phyloP scores from a whole-genome alignment of 2,888 invertebrate species.

The Ceraclea dissimilis region DNA sequence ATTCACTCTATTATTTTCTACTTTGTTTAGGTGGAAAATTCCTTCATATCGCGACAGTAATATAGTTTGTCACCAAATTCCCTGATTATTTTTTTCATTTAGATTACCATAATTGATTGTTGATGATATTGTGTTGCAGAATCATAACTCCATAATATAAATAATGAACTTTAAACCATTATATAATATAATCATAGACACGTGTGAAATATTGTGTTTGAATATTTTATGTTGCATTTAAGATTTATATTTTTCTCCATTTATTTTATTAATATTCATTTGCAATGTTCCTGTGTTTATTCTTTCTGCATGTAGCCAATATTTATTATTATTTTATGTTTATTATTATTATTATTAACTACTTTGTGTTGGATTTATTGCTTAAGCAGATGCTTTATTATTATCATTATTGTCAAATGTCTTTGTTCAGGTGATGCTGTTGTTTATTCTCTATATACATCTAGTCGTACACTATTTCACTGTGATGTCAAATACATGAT shows the following conservation, averaged over 20 bases:
- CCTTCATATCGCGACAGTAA: too few relatives aligned
- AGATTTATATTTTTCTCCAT: background rate
- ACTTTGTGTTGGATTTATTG: background rate
- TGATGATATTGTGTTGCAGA: too few relatives aligned
- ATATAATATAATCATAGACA: background rate
- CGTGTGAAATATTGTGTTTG: background rate
- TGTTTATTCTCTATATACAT: too few relatives aligned
- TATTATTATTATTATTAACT: background rate
- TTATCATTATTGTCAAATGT: too few relatives aligned
- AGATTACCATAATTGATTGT: too few relatives aligned
- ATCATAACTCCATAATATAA: too few relatives aligned
- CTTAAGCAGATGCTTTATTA: background rate
- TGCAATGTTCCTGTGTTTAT: conserved; percentile 8
- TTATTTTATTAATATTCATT: conserved; percentile 1
- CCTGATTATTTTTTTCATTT: too few relatives aligned
- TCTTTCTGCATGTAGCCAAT: conserved; percentile 16
- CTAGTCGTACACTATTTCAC: too few relatives aligned
- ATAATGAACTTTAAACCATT: conserved; percentile 1
- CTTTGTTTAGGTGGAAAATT: too few relatives aligned
- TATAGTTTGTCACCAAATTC: too few relatives aligned
- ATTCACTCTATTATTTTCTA: too few relatives aligned
- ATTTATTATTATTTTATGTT: conserved; percentile 6
- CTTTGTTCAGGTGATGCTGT: background rate
- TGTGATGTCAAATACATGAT: too few relatives aligned
- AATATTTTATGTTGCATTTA: background rate